Base-by-base conservation (phyloP, 2,113 vertebrate genomes). In the Cavia aperea region DNA sequence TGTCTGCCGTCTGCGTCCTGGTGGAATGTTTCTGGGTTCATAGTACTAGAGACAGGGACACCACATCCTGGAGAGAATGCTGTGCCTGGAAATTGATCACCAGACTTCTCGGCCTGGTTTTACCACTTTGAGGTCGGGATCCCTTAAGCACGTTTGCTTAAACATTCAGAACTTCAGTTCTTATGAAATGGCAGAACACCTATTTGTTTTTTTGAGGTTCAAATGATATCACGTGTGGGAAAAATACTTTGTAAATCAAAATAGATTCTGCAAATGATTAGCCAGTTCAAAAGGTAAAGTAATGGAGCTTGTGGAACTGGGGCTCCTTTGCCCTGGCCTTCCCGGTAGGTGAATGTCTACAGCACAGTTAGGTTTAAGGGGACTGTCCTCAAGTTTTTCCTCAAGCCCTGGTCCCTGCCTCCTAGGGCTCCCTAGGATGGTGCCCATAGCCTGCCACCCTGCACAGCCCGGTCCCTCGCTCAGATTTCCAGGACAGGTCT, bases 181-280 rank as follows among this genome's bases (percentile, higher is more conserved):
- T 92, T 66, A 23, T 51, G 73, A 81, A 92, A 91, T 63, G 77
- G 58, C 68, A 43, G 89, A 89, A 60, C 62, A 39, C 12, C 36
- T 68, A 54, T 29, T 86, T 78, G 16, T 70, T 91, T 46, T 91
- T 87, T 18, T 11, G 89, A 29, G 26, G 72, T 16, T 77, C 75
- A 26, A 84, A 81, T 88, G 94, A 87, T 49, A 49, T 68, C 81
- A 79, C 3, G 1, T 46, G 43, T 16, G 43, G 56, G 77, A 86
- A 94, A 89, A 95, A 85, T 26, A 70, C 0, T 58, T 62, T 91
- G 91, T 91, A 58, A 91, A 75, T 62, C 63, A 58, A 90, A 88
- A 84, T 58, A 66, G 0, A 2, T 46, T 92, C 84, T 79, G 12
- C 14, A 43, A 65, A 93, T 83, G n/a, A 95, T 49, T 91, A 89